Evolutionary conservation across 2,888 invertebrate species (phyloP), one percentile per base, ranked within the genome.

Genomic region (Xanthia togata): DNA sequence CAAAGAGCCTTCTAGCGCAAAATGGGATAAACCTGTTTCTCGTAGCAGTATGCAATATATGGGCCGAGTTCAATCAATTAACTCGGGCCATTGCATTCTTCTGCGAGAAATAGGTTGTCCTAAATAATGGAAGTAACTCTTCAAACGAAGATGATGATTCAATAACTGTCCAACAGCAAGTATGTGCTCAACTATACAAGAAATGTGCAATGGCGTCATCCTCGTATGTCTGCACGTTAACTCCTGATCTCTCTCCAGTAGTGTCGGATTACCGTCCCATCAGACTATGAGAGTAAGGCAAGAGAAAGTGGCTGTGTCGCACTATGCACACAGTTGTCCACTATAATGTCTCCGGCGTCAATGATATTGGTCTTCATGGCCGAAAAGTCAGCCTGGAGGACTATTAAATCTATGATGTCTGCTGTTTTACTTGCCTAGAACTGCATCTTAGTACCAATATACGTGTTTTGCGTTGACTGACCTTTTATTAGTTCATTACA

Each of bases 401-500:
- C 35, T 47, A 17, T 8, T 65, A 50, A 8, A 63, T 31, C 5
- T 6, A 44, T 44, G 23, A 44, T 47, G 17, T n/a, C 0, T n/a
- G 6, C n/a, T 35, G 17, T n/a, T 53, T 11, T 26, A 11, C 2
- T 50, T 55, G 20, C 4, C 8, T n/a, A 31, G 0, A 53, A 55
- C 59, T 67, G 9, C 26, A 72, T 67, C 60, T 47, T 11, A 57
- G 35, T 67, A 44, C 2, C 3, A 53, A 6, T 38, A 31, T n/a
- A 35, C 26, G 11, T 14, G n/a, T 44, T 57, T 50, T 14, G 23
- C 44, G 75, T 68, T 80, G 41, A 80, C 44, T 80, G 68, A 79
- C 75, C 81, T 74, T 41, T 80, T 80, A 79, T 80, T 81, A 63
- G 67, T 80, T n/a, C 35, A 63, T 74, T 50, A 73, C 47, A 55